Evolutionary conservation across 2,113 vertebrate species (phyloP).

Genomic region (Hemiscyllium ocellatum): DNA sequence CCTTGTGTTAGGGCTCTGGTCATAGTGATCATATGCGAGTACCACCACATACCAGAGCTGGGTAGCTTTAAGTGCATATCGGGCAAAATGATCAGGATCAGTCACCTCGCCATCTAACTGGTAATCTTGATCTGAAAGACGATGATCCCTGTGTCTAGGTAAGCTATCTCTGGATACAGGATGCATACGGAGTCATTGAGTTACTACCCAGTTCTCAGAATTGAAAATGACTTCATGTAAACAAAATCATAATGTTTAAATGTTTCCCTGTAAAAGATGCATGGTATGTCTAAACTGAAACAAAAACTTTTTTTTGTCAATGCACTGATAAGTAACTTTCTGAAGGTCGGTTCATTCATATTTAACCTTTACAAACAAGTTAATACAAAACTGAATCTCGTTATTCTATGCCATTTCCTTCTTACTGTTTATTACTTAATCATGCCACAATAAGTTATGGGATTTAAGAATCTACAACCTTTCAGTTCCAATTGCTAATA

Average conservation of each 20-base stretch:
- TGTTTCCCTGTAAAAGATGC: neutral
- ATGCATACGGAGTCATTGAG: neutral
- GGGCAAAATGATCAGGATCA: neutral
- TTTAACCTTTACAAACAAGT: neutral
- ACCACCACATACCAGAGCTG: neutral
- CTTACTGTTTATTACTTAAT: neutral
- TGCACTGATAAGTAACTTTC: neutral
- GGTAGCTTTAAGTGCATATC: neutral
- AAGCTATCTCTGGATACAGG: too few relatives aligned
- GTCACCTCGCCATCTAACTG: neutral
- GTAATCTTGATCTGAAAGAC: neutral
- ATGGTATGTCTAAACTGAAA: neutral
- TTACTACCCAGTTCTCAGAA: neutral
- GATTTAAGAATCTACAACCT: neutral
- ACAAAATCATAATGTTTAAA: neutral
- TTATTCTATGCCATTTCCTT: neutral
- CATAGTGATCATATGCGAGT: neutral
- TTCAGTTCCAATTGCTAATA: neutral
- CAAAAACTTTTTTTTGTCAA: neutral
- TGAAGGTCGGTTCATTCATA: conserved; percentile 9
- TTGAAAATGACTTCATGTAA: neutral
- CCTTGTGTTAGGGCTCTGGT: neutral
- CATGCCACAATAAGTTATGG: neutral
- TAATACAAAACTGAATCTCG: neutral
- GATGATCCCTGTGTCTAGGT: neutral